Conservation (phyloP, 2,888 invertebrate species). For the Arrhopalites spinosus region DNA sequence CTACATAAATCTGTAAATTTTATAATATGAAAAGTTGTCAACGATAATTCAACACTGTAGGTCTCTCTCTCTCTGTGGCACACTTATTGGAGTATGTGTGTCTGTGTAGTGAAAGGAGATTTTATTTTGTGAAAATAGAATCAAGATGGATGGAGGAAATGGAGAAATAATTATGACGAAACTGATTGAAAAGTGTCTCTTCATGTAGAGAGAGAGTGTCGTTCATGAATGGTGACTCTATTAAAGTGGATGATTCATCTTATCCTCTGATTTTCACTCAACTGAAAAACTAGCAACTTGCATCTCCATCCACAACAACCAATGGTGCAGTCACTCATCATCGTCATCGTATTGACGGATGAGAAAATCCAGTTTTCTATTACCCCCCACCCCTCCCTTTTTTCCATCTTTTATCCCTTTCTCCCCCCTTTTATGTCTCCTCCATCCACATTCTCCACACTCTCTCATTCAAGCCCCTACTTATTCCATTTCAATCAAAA, state of each 20-base stretch:
- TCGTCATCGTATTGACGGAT: conserved; percentile 14
- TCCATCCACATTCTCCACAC: neutral
- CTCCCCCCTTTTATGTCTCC: neutral
- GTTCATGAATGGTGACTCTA: conserved; percentile 46
- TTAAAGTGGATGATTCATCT: conserved; percentile 52
- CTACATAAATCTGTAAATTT: too few species aligned
- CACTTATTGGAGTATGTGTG: conserved; percentile 14
- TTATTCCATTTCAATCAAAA: too few species aligned
- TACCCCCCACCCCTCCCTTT: neutral
- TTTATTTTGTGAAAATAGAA: conserved; percentile 9
- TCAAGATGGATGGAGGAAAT: conserved; percentile 45
- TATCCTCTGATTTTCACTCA: conserved; percentile 41
- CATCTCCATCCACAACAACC: neutral
- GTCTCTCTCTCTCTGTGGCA: too few species aligned
- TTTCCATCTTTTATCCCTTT: neutral
- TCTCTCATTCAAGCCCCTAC: too few species aligned
- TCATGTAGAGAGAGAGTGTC: neutral
- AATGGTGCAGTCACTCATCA: neutral
- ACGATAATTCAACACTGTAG: too few species aligned
- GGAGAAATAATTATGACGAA: conserved; percentile 52
- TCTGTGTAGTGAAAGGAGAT: neutral
- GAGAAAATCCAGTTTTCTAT: conserved; percentile 2
- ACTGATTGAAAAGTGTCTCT: conserved; percentile 43
- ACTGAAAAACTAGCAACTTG: conserved; percentile 33
- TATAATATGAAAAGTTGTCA: too few species aligned